phyloP scores from a whole-genome alignment of 2,113 vertebrate genomes.

The Lontra canadensis region DNA sequence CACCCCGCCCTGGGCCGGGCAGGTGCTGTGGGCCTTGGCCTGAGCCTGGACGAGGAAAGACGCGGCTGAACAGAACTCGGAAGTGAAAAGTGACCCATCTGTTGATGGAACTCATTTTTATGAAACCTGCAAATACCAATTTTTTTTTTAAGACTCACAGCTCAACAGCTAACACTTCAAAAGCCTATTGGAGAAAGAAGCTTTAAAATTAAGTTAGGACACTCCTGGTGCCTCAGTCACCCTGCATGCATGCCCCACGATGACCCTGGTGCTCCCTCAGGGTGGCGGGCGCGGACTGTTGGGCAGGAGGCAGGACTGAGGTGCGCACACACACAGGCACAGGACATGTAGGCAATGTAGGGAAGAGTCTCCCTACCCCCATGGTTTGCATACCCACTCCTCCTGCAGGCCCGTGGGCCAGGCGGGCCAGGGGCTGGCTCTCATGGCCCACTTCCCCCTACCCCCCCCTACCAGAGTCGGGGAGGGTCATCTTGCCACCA shows the following conservation, averaged over 20 bases:
- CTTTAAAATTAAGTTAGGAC: not conserved
- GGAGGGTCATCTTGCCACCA: not conserved
- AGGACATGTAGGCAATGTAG: not conserved
- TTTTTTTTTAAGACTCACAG: not conserved
- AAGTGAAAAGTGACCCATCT: not conserved
- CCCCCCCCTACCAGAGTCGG: not conserved
- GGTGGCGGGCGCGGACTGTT: not conserved
- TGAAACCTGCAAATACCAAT: not conserved
- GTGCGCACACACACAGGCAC: not conserved
- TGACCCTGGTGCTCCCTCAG: not conserved
- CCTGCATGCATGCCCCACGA: accelerated
- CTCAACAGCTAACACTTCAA: not conserved
- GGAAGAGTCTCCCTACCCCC: no score
- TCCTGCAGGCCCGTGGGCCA: no score
- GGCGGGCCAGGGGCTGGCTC: not conserved
- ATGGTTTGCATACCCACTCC: not conserved
- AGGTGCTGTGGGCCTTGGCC: not conserved
- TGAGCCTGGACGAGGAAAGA: not conserved
- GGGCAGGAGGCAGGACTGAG: not conserved
- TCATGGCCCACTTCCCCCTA: accelerated
- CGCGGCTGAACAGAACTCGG: no score
- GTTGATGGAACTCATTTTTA: not conserved
- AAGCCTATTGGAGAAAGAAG: not conserved
- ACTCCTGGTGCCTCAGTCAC: not conserved
- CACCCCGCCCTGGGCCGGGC: not conserved